These are phyloP conservation scores for Augochlora pura DNA, from an alignment of 1,140 invertebrate species.

Conservation along the genomic window DNA sequence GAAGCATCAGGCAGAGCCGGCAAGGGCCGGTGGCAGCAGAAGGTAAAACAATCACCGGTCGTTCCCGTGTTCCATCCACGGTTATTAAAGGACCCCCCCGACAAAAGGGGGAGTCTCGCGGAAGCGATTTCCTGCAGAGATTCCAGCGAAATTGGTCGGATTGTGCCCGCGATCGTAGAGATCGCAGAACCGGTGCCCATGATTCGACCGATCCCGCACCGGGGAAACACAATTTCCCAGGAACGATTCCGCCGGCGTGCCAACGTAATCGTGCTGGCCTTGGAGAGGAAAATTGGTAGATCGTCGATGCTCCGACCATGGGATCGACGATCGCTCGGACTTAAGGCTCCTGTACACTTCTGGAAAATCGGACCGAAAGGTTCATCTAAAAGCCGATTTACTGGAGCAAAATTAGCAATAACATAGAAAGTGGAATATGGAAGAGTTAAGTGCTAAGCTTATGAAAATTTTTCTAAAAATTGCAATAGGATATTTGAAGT, in stretches of 20 bases:
- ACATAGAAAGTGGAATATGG: too few relatives aligned
- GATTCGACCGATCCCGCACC: conserved; percentile 13
- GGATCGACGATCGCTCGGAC: neutral
- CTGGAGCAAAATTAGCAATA: too few relatives aligned
- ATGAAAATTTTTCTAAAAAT: too few relatives aligned
- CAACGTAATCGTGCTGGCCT: conserved; percentile 39
- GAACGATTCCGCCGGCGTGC: conserved; percentile 28
- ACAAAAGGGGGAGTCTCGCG: neutral
- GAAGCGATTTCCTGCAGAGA: conserved; percentile 15
- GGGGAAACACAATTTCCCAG: conserved; percentile 17
- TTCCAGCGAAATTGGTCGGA: conserved; percentile 40
- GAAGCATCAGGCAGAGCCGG: neutral
- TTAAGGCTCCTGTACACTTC: neutral
- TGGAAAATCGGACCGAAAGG: neutral
- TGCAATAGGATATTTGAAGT: too few relatives aligned
- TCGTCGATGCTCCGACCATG: neutral
- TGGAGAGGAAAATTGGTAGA: conserved; percentile 26
- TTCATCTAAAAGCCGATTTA: too few relatives aligned
- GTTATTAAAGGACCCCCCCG: conserved; percentile 4
- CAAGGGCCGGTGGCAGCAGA: neutral
- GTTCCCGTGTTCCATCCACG: neutral
- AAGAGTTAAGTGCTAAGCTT: too few relatives aligned
- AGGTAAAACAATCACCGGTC: neutral
- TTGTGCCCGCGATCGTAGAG: neutral
- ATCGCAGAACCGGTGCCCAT: conserved; percentile 19